These are phyloP conservation scores for Dasysyrphus tricinctus DNA, from an alignment of 2,888 invertebrate species.

Conservation along the genomic window DNA sequence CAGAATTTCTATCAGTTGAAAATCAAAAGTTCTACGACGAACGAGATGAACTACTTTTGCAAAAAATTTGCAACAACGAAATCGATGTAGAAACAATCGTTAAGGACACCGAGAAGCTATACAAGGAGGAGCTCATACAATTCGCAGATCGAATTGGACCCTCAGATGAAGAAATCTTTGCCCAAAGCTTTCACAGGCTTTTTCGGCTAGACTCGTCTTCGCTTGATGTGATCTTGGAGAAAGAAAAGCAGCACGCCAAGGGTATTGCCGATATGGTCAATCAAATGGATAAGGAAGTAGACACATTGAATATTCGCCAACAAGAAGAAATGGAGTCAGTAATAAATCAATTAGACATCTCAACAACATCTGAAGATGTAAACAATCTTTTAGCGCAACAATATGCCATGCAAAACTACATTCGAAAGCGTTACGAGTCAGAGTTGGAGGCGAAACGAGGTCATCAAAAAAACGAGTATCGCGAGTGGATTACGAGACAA, in stretches of 20 bases:
- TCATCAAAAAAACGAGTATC: conserved; percentile 93
- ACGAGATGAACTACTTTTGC: conserved; percentile 86
- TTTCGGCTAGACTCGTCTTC: conserved; percentile 90
- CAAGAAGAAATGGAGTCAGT: conserved; percentile 95
- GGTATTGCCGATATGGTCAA: conserved; percentile 89
- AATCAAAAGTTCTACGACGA: conserved; percentile 88
- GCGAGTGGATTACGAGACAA: conserved; percentile 91
- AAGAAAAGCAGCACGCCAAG: conserved; percentile 94
- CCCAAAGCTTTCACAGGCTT: conserved; percentile 84
- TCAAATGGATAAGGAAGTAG: conserved; percentile 89
- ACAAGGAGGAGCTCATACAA: conserved; percentile 92
- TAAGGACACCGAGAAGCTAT: conserved; percentile 91
- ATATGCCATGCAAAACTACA: conserved; percentile 91
- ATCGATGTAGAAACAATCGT: conserved; percentile 90
- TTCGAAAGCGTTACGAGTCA: conserved; percentile 93
- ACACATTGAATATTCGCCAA: conserved; percentile 90
- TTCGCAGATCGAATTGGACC: conserved; percentile 92
- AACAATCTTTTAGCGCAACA: conserved; percentile 92
- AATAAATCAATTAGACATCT: conserved; percentile 90
- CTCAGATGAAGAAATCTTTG: conserved; percentile 90
- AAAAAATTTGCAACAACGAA: conserved; percentile 86
- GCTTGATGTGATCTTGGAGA: conserved; percentile 93
- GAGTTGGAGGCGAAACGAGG: conserved; percentile 93
- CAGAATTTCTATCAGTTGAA: conserved; percentile 87
- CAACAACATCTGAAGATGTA: conserved; percentile 89